These are phyloP conservation scores for Drosophila paranaensis DNA, from an alignment of 2,888 invertebrate species.

Conservation along the genomic window DNA sequence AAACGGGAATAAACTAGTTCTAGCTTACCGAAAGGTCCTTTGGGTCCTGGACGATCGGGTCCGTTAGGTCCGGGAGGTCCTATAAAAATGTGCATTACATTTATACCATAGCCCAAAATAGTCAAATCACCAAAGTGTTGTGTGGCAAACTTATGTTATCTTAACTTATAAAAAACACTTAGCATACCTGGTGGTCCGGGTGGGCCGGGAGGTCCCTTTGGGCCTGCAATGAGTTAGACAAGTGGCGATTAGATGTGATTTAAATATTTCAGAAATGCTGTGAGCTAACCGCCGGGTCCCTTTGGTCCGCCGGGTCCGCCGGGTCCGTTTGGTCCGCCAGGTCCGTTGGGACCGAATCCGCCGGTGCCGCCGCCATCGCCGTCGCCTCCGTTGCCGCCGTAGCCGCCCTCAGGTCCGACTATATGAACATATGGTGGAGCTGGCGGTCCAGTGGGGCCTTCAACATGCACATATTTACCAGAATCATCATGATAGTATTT, in stretches of 20 bases:
- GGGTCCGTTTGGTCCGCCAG: slow-evolving; percentile 77
- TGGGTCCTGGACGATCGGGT: slow-evolving; percentile 69
- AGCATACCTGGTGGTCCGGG: slow-evolving; percentile 74
- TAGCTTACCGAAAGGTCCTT: slow-evolving; percentile 49
- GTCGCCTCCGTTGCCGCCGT: slow-evolving; percentile 76
- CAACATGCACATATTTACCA: slow-evolving; percentile 83
- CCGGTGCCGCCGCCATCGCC: slow-evolving; percentile 76
- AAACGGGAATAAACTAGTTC: not conserved
- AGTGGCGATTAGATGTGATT: not conserved
- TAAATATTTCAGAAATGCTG: slow-evolving; percentile 37
- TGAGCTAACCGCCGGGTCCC: slow-evolving; percentile 67
- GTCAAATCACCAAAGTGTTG: not conserved
- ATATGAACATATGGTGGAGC: slow-evolving; percentile 82
- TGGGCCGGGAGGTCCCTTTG: slow-evolving; percentile 81
- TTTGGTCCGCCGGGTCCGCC: slow-evolving; percentile 77
- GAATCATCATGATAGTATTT: slow-evolving; percentile 83
- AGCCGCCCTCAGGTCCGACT: slow-evolving; percentile 81
- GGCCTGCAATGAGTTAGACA: slow-evolving; percentile 43
- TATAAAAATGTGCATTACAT: slow-evolving; percentile 19
- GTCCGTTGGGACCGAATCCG: slow-evolving; percentile 80
- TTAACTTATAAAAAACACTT: not conserved
- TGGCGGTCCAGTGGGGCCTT: slow-evolving; percentile 84
- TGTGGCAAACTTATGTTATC: not conserved
- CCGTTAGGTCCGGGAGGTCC: slow-evolving; percentile 68
- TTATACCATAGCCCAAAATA: slow-evolving; percentile 1